Conservation (phyloP, 2,888 invertebrate genomes). For the Leptarthrus brevirostris region DNA sequence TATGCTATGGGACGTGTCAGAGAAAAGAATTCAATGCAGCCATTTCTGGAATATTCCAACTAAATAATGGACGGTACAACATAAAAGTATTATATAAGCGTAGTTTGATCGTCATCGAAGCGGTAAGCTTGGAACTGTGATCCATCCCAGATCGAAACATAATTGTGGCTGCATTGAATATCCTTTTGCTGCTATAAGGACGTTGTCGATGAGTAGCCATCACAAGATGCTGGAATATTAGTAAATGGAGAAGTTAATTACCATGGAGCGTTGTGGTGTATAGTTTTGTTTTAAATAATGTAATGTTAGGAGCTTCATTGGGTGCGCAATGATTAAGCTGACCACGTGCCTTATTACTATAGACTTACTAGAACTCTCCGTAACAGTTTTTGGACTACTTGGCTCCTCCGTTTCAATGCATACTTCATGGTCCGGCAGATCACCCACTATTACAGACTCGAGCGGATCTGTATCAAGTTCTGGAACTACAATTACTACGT, state of each 20-base stretch:
- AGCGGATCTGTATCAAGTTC: conserved; percentile 64
- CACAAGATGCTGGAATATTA: conserved; percentile 75
- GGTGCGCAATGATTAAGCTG: not conserved
- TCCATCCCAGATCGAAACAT: conserved; percentile 59
- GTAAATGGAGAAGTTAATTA: conserved; percentile 51
- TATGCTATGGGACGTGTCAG: conserved; percentile 34
- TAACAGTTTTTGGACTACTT: conserved; percentile 70
- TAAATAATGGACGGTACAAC: conserved; percentile 36
- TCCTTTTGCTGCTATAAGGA: conserved; percentile 71
- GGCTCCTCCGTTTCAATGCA: conserved; percentile 65
- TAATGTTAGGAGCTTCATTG: not conserved
- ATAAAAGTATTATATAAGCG: conserved; percentile 55
- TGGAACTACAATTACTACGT: conserved; percentile 70
- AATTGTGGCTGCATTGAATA: conserved; percentile 59
- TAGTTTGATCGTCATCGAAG: conserved; percentile 58
- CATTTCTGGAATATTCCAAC: conserved; percentile 28
- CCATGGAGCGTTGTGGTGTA: not conserved
- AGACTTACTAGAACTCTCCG: conserved; percentile 75
- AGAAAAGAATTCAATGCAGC: conserved; percentile 46
- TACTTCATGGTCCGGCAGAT: conserved; percentile 57
- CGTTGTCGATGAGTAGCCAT: conserved; percentile 79
- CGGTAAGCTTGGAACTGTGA: conserved; percentile 57
- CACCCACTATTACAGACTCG: conserved; percentile 57
- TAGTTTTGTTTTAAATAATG: not conserved
- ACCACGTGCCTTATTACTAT: not conserved